Percentiles rank a stretch among this genome's conserved stretches.
Evolutionary conservation across 2,888 invertebrate species (phyloP).

Genomic region (Lamellibrachia columna): DNA sequence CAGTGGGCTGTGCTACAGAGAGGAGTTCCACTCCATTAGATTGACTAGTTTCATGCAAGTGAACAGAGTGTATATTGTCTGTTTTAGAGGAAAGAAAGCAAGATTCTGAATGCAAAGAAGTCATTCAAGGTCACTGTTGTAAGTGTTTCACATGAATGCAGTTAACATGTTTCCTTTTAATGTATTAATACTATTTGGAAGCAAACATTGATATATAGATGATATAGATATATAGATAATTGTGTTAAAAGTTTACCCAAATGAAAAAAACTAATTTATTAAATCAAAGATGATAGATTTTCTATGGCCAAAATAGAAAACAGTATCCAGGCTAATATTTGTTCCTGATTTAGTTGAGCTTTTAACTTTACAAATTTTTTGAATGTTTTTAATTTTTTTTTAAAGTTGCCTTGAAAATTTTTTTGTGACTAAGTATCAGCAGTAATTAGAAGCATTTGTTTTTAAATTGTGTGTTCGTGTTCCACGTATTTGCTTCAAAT

Average conservation of each 20-base stretch:
- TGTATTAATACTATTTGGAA: neutral
- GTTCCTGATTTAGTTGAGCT: no score
- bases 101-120: slow-evolving; percentile 62
- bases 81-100: slow-evolving; percentile 56
- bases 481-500: no score
- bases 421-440: neutral
- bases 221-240: neutral
- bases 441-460: no score
- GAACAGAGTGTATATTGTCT: neutral
- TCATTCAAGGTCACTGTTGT: slow-evolving; percentile 59
- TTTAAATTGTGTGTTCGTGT: no score
- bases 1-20: no score
- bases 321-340: no score
- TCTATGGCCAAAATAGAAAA: no score
- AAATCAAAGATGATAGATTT: no score
- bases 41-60: neutral
- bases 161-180: neutral
- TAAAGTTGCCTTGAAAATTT: neutral
- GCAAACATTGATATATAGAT: neutral
- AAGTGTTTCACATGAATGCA: slow-evolving; percentile 32
- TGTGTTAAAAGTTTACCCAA: no score
- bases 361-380: no score
- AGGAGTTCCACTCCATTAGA: neutral
- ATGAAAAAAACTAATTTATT: no score
- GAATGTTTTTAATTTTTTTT: no score